Evolutionary conservation across 2,888 invertebrate species (phyloP).

Genomic region (Dynastes maya): DNA sequence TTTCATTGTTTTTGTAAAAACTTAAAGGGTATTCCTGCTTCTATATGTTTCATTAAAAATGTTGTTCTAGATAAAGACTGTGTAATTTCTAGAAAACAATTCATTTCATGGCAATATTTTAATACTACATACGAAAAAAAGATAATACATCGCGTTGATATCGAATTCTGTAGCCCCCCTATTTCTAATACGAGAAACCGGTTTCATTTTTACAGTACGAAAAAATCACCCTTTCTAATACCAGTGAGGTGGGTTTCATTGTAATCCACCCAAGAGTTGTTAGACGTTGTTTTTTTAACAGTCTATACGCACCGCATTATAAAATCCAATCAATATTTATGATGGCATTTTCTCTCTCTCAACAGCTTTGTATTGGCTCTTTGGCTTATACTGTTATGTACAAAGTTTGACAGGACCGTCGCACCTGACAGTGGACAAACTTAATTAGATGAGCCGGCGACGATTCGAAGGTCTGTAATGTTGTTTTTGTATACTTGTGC

Average conservation of each 20-base stretch:
- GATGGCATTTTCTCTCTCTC: neutral
- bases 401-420: conserved; percentile 7
- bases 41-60: too few relatives aligned
- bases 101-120: too few relatives aligned
- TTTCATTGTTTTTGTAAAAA: too few relatives aligned
- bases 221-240: conserved; percentile 42
- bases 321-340: conserved; percentile 37
- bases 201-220: conserved; percentile 21
- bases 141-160: neutral
- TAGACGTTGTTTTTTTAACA: conserved; percentile 31
- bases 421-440: neutral
- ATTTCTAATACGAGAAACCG: conserved; percentile 26
- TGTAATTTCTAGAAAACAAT: too few relatives aligned
- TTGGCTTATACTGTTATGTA: neutral
- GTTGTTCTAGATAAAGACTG: too few relatives aligned
- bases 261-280: conserved; percentile 29
- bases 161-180: conserved; percentile 23
- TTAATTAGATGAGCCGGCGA: neutral
- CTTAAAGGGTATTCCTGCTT: too few relatives aligned
- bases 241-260: conserved; percentile 22
- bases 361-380: neutral
- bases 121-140: too few relatives aligned
- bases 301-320: neutral
- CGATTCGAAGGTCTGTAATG: neutral
- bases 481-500: neutral